These are phyloP conservation scores for Dreissena rostriformis DNA, from an alignment of 1,140 invertebrate species.

Conservation along the genomic window DNA sequence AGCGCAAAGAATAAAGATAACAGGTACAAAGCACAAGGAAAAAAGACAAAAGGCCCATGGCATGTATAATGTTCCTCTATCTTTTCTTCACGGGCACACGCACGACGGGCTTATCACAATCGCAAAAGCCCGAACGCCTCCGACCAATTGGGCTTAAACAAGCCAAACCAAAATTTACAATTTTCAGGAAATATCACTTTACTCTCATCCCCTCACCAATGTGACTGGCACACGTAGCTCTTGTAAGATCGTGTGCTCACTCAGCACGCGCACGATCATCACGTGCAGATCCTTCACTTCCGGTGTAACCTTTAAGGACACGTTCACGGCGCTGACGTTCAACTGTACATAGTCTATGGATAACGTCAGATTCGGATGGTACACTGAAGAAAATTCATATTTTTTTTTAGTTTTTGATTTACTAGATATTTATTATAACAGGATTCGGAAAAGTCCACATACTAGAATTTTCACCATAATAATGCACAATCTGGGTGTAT, in stretches of 20 bases:
- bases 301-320: not conserved
- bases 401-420: not conserved
- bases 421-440: not conserved
- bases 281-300: not conserved
- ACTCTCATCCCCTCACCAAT: not conserved
- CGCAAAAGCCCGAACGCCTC: not conserved
- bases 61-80: too few relatives aligned
- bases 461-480: not conserved
- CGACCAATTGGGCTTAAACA: not conserved
- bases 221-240: not conserved
- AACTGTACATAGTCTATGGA: not conserved
- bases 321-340: slow-evolving; percentile 9
- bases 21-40: too few relatives aligned
- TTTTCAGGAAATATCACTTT: not conserved
- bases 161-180: not conserved
- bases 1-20: too few relatives aligned
- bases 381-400: slow-evolving; percentile 17
- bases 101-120: not conserved
- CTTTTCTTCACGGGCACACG: not conserved
- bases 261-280: not conserved
- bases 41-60: too few relatives aligned
- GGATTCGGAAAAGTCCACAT: not conserved
- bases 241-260: not conserved
- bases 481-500: not conserved
- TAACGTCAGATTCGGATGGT: slow-evolving; percentile 20